Base-by-base conservation (phyloP, 2,113 vertebrate species). In the Prochilodus magdalenae region DNA sequence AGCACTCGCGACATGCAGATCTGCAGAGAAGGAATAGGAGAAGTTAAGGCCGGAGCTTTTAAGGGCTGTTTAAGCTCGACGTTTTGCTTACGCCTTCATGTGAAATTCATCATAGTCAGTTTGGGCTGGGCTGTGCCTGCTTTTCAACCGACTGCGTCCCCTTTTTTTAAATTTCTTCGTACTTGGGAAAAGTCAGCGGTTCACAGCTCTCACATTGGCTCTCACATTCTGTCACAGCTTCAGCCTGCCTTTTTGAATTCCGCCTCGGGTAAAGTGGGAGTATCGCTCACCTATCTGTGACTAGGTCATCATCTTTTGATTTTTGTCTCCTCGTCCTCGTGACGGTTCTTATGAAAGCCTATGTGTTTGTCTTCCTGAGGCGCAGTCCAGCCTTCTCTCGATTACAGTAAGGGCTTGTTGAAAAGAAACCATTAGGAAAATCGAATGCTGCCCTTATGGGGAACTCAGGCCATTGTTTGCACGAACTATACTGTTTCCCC, bases 401-500 rank as follows among this genome's bases (percentile, higher is more conserved):
- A 27, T 26, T n/a, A n/a, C n/a, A n/a, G n/a, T n/a, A n/a, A n/a
- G n/a, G n/a, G n/a, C 70, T 53, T 27, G 44, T n/a, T 36, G 27
- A 53, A 27, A 26, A 80, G 65, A 47, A 2, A 22, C n/a, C n/a
- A n/a, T n/a, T 53, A 65, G 30, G 66, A 59, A 84, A 60, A 69
- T 47, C 66, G n/a, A 72, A 83, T 77, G 74, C 49, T 36, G 29
- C 40, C 67, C 36, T 57, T 49, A 69, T 82, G 33, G 33, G n/a
- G n/a, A n/a, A 81, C 33, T 22, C 26, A 40, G n/a, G 60, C 49
- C 66, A n/a, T 70, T 60, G 36, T 51, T 53, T 29, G 73, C n/a
- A n/a, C n/a, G n/a, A n/a, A n/a, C n/a, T n/a, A n/a, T n/a, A n/a
- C n/a, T n/a, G n/a, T n/a, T n/a, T n/a, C n/a, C n/a, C n/a, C n/a